A percentile compares a stretch with the other conserved stretches of the same genome.
phyloP scores from a whole-genome alignment of 2,797 vertebrate species.

The Sebastes steindachneri region DNA sequence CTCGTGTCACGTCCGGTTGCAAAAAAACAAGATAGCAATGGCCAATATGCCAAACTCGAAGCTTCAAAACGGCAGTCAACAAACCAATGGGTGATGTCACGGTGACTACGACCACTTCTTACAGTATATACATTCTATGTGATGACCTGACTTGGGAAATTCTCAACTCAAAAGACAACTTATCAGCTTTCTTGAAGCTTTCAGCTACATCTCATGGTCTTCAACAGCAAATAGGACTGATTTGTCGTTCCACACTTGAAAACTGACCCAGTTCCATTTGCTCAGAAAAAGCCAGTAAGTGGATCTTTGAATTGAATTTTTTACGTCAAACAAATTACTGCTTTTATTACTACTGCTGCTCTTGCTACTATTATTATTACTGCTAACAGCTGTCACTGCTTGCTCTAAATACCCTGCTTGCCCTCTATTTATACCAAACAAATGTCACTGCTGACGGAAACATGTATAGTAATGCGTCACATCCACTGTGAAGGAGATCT shows the following conservation, averaged over 20 bases:
- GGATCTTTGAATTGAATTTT: neutral
- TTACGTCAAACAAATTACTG: neutral
- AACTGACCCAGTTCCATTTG: neutral
- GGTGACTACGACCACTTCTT: too few species aligned
- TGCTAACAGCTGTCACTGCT: neutral
- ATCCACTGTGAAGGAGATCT: neutral
- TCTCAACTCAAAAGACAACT: neutral
- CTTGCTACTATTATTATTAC: neutral
- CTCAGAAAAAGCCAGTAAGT: neutral
- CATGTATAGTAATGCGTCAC: neutral
- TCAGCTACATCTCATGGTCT: neutral
- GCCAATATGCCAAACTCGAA: too few species aligned
- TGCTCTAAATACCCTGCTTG: neutral
- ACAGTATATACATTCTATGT: neutral
- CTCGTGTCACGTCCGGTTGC: fast-evolving
- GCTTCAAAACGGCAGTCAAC: too few species aligned
- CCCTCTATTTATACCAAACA: slow-evolving; percentile 19
- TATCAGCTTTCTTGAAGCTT: neutral
- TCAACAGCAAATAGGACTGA: neutral
- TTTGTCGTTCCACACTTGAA: neutral
- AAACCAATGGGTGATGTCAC: too few species aligned
- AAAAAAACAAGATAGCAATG: too few species aligned
- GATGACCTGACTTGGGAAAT: neutral
- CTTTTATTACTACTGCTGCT: neutral
- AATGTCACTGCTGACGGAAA: neutral